A percentile compares a stretch with the other conserved stretches of the same genome.
Evolutionary conservation across 2,797 vertebrate genomes (phyloP).

Genomic region (Arnoldichthys spilopterus): DNA sequence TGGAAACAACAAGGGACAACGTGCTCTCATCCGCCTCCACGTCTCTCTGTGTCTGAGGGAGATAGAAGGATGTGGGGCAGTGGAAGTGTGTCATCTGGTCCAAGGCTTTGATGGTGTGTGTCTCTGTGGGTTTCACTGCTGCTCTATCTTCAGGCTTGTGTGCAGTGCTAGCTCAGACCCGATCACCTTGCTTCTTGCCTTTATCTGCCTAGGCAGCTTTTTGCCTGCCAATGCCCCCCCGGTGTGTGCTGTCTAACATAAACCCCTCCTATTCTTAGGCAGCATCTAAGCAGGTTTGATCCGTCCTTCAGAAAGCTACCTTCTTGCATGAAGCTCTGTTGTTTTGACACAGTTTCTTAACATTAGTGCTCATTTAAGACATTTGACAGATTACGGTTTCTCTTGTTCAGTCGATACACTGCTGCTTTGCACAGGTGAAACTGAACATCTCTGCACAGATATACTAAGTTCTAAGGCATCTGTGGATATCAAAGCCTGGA

Average conservation of each 20-base stretch:
- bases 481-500: not conserved
- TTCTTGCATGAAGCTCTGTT: conserved; percentile 34
- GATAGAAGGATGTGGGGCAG: conserved; percentile 67
- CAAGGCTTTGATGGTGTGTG: conserved; percentile 72
- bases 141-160: conserved; percentile 69
- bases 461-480: conserved; percentile 10
- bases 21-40: conserved; percentile 47
- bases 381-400: conserved; percentile 53
- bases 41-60: conserved; percentile 60
- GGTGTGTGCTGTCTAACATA: conserved; percentile 44
- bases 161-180: conserved; percentile 66
- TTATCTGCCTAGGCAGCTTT: conserved; percentile 58
- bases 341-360: conserved; percentile 58
- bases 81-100: conserved; percentile 73
- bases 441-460: conserved; percentile 13
- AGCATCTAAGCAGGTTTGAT: conserved; percentile 70
- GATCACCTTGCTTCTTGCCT: conserved; percentile 69
- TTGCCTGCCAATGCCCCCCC: conserved; percentile 37
- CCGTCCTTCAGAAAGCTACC: conserved; percentile 48
- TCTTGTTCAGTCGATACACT: conserved; percentile 58
- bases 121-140: conserved; percentile 52
- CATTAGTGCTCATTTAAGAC: conserved; percentile 65
- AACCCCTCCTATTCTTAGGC: conserved; percentile 57
- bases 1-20: conserved; percentile 47
- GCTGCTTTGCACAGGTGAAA: conserved; percentile 30